A percentile compares a stretch with the other conserved stretches of the same genome.
Evolutionary conservation across 2,797 vertebrate genomes (phyloP).

Genomic region (Rhynchonycteris naso): DNA sequence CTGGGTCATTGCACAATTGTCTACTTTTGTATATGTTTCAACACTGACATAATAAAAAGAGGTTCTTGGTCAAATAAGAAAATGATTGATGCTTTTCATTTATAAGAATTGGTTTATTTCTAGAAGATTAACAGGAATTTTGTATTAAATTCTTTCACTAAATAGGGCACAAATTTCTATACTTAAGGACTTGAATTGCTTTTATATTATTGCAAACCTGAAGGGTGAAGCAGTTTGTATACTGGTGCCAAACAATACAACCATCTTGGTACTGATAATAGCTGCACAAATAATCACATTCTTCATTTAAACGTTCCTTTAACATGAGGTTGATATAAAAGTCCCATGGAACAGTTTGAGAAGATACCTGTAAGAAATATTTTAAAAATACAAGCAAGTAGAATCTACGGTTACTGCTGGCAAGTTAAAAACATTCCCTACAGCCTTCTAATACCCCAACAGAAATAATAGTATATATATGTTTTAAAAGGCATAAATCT

Average conservation of each 20-base stretch:
- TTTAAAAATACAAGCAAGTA: conserved; percentile 64
- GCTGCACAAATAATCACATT: conserved; percentile 81
- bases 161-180: conserved; percentile 32
- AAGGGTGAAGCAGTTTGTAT: conserved; percentile 81
- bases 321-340: conserved; percentile 87
- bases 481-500: conserved; percentile 44
- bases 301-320: conserved; percentile 83
- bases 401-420: not conserved
- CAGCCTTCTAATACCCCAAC: not conserved
- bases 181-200: not conserved
- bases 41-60: conserved; percentile 1
- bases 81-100: conserved; percentile 11
- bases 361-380: conserved; percentile 83
- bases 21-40: conserved; percentile 10
- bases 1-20: not conserved
- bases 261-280: conserved; percentile 87
- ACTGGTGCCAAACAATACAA: conserved; percentile 83
- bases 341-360: conserved; percentile 88
- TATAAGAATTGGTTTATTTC: conserved; percentile 37
- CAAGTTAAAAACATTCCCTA: conserved; percentile 48
- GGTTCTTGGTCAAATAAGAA: conserved; percentile 44
- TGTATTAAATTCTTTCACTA: conserved; percentile 34
- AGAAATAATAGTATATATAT: not conserved
- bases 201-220: conserved; percentile 81
- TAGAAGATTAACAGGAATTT: conserved; percentile 49